A percentile compares a stretch with the other conserved stretches of the same genome.
Conservation (phyloP, 1,140 invertebrate genomes). For the Manduca sexta region DNA sequence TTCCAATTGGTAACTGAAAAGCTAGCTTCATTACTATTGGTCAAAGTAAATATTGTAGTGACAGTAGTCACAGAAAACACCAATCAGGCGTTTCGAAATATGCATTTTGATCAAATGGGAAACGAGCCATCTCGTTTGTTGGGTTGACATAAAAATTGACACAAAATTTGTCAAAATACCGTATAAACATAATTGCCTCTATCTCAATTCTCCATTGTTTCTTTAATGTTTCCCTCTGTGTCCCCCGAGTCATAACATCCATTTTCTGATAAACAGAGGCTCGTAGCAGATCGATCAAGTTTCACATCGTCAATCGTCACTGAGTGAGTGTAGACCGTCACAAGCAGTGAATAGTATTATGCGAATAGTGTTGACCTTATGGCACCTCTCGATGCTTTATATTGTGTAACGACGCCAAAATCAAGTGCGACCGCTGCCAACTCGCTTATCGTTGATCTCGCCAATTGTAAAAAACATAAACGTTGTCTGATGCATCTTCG, state of each 20-base stretch:
- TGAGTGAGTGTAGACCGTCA: conserved; percentile 16
- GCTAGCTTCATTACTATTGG: background rate
- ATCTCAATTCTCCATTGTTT: conserved; percentile 49
- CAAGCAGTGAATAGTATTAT: conserved; percentile 28
- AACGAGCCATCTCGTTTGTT: conserved; percentile 17
- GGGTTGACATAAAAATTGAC: conserved; percentile 37
- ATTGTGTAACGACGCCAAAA: conserved; percentile 68
- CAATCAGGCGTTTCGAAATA: too few species aligned
- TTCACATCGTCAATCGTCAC: conserved; percentile 12
- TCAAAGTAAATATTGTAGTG: background rate
- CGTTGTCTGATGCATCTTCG: conserved; percentile 3
- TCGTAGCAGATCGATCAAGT: background rate
- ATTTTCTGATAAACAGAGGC: conserved; percentile 13
- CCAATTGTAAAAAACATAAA: conserved; percentile 19
- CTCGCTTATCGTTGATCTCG: conserved; percentile 24
- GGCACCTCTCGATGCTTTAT: conserved; percentile 49
- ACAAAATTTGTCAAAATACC: conserved; percentile 69
- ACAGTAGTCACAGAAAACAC: too few species aligned
- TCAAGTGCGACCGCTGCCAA: conserved; percentile 48
- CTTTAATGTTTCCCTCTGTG: conserved; percentile 47
- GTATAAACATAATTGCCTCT: conserved; percentile 58
- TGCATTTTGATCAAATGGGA: background rate
- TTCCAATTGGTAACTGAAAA: too few species aligned
- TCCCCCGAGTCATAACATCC: conserved; percentile 33
- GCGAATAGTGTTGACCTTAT: conserved; percentile 59